Evolutionary conservation across 2,888 invertebrate species (phyloP).

Genomic region (Diarsia rubi): DNA sequence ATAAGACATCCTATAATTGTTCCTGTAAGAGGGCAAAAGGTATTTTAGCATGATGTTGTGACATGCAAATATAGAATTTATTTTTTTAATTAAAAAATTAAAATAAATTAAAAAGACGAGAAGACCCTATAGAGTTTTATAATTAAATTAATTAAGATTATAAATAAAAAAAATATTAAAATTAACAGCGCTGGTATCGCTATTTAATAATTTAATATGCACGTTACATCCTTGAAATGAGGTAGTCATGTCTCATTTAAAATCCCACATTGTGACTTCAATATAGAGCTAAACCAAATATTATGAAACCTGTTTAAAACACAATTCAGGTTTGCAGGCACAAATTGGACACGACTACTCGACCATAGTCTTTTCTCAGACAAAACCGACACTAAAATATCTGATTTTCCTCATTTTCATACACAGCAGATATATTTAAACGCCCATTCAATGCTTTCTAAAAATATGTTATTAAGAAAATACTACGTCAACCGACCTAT

Average conservation of each 20-base stretch:
- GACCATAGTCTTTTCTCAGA: neutral
- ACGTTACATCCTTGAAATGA: too few species aligned
- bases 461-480: constrained; percentile 66
- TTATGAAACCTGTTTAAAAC: neutral
- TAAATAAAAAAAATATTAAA: too few species aligned
- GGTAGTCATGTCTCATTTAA: neutral
- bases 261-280: neutral
- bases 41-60: too few species aligned
- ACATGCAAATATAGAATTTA: too few species aligned
- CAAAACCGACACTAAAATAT: constrained; percentile 12
- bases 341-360: neutral
- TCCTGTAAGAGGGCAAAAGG: too few species aligned
- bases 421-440: constrained; percentile 46
- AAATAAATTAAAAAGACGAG: too few species aligned
- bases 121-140: too few species aligned
- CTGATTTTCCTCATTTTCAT: constrained; percentile 18
- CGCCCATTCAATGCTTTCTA: constrained; percentile 48
- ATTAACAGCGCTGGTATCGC: too few species aligned
- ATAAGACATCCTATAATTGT: too few species aligned
- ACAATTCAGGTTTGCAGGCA: neutral
- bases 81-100: too few species aligned
- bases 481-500: constrained; percentile 60
- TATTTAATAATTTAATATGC: too few species aligned
- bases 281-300: neutral
- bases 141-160: too few species aligned